Conservation (phyloP, 2,113 vertebrate genomes). For the Myodes glareolus region DNA sequence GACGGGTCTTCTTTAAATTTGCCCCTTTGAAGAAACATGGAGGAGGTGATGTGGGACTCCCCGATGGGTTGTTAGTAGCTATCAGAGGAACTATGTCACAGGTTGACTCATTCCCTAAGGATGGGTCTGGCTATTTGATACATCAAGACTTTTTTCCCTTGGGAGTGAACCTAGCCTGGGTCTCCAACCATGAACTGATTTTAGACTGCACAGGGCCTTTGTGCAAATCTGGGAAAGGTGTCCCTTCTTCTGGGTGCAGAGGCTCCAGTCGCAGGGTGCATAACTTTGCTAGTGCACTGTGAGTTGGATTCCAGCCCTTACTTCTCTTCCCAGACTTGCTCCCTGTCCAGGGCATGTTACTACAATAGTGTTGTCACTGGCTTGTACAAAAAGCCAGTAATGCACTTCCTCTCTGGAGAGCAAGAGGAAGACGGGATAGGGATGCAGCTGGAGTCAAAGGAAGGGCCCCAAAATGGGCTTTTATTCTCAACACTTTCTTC, state of each 20-base stretch:
- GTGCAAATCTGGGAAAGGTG: background rate
- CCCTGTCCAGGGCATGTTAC: background rate
- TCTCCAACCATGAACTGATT: background rate
- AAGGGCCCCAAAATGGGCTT: background rate
- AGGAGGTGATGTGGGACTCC: background rate
- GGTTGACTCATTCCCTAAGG: background rate
- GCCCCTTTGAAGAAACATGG: background rate
- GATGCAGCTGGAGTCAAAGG: background rate
- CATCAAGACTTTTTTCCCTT: background rate
- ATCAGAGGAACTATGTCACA: background rate
- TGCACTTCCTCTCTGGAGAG: background rate
- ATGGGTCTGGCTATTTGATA: background rate
- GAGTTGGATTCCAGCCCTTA: background rate
- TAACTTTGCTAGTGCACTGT: background rate
- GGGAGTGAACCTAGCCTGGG: background rate
- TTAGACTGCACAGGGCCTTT: background rate
- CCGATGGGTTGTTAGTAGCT: background rate
- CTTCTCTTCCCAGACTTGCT: background rate
- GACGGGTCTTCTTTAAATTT: background rate
- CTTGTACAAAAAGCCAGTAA: background rate
- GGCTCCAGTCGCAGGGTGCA: background rate
- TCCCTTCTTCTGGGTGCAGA: background rate
- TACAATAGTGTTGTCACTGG: background rate
- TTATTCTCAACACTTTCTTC: background rate
- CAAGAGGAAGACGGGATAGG: background rate